Evolutionary conservation across 2,797 vertebrate species (phyloP), one percentile per base, ranked within the genome.

Genomic region (Phoeniculus purpureus): DNA sequence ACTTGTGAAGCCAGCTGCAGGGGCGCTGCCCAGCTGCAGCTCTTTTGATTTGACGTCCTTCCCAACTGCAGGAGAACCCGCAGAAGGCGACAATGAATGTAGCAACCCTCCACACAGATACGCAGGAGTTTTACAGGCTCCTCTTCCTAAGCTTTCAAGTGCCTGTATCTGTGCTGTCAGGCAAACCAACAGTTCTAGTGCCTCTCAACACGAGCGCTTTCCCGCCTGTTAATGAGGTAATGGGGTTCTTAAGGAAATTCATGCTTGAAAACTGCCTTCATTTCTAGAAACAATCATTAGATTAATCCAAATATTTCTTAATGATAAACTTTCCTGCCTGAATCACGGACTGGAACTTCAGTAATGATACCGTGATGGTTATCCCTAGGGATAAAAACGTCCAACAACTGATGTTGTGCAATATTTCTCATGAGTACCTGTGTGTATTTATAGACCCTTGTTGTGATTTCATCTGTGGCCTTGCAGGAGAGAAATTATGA

Each of bases 1-100:
- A 99, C 96, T 97, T 99, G 97, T 99, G 94, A 98, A 58, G 20
- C 1, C 1, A 32, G 29, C 64, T 80, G 77, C 37, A 25, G 71
- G 51, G 74, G 25, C 5, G 22, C 29, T 43, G 43, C 43, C 13
- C 43, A 43, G 43, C 13, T 16, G 43, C 43, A 43, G 21, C 56
- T 60, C 11, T 14, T 0, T 22, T 62, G 50, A 13, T 81, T 71
- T 56, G 64, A 10, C 17, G 0, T 87, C 89, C 71, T 54, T 31
- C 6, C 29, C 11, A 6, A 43, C 82, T 76, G 55, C 5, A 32
- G 67, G 77, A 27, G 37, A 72, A 66, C 50, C 65, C 10, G 31
- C 34, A 54, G 73, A 31, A 67, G 31, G 10, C 15, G 4, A 73
- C 40, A 31, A n/a, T 73, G 56, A 92, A 62, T 37, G 65, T 89